A percentile compares a stretch with the other conserved stretches of the same genome.
Evolutionary conservation across 1,140 invertebrate species (phyloP).

Genomic region (Cotesia glomerata): DNA sequence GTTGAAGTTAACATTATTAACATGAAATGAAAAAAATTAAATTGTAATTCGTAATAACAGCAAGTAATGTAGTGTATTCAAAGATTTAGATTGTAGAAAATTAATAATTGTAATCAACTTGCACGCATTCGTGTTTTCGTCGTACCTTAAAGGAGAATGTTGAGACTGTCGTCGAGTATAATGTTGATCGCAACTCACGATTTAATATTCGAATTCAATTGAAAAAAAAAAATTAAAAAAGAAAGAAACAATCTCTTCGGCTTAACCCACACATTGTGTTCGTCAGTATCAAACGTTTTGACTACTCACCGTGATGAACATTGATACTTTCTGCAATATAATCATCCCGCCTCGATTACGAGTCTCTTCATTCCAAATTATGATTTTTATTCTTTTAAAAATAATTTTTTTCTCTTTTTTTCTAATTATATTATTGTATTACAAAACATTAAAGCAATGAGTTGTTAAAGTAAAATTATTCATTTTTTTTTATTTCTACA

Average conservation of each 20-base stretch:
- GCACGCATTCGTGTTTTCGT: conserved; percentile 2
- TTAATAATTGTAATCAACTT: background rate
- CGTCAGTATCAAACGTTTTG: background rate
- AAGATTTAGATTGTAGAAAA: background rate
- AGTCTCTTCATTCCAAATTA: conserved; percentile 50
- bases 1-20: too few relatives aligned
- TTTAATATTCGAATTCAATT: background rate
- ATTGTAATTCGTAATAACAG: too few relatives aligned
- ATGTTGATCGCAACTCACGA: background rate
- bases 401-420: conserved; percentile 6
- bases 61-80: background rate
- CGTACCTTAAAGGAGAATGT: conserved; percentile 15
- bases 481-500: background rate
- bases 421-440: background rate
- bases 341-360: background rate
- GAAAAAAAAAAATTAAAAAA: background rate
- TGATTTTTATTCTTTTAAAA: conserved; percentile 37
- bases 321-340: background rate
- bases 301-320: background rate
- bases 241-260: background rate
- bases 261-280: background rate
- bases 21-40: too few relatives aligned
- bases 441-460: conserved; percentile 9
- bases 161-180: conserved; percentile 23
- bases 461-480: background rate